Conservation (phyloP, 2,113 vertebrate genomes). For the Saguinus imperator region DNA sequence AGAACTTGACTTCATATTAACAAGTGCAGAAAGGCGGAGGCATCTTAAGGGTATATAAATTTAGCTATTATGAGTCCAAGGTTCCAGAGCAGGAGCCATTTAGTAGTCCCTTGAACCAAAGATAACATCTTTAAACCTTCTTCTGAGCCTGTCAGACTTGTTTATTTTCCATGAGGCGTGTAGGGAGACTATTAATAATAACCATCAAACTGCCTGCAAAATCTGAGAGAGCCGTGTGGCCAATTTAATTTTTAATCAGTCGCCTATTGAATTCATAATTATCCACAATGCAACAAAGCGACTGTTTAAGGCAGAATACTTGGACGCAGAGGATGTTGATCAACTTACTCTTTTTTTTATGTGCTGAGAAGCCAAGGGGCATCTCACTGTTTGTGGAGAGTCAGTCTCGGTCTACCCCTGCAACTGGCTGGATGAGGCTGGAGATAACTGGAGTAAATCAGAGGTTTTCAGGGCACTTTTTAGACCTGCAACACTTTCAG, state of each 20-base stretch:
- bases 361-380: neutral
- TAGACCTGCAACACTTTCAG: neutral
- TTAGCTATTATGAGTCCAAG: neutral
- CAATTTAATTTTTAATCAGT: conserved; percentile 64
- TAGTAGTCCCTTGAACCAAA: conserved; percentile 65
- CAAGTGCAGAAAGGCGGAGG: neutral
- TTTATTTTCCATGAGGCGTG: conserved; percentile 26
- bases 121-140: conserved; percentile 69
- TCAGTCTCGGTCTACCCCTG: neutral
- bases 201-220: neutral
- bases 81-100: conserved; percentile 60
- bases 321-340: neutral
- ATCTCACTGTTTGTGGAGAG: neutral
- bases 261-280: conserved; percentile 51
- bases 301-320: conserved; percentile 10
- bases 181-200: neutral
- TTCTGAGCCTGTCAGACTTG: neutral
- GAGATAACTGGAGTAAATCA: neutral
- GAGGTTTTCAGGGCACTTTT: neutral
- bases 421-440: neutral
- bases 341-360: neutral
- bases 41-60: neutral
- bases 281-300: conserved; percentile 51
- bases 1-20: neutral
- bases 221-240: conserved; percentile 27